Evolutionary conservation across 2,888 invertebrate genomes (phyloP).

Genomic region (Drosophila pseudotalamancana): DNA sequence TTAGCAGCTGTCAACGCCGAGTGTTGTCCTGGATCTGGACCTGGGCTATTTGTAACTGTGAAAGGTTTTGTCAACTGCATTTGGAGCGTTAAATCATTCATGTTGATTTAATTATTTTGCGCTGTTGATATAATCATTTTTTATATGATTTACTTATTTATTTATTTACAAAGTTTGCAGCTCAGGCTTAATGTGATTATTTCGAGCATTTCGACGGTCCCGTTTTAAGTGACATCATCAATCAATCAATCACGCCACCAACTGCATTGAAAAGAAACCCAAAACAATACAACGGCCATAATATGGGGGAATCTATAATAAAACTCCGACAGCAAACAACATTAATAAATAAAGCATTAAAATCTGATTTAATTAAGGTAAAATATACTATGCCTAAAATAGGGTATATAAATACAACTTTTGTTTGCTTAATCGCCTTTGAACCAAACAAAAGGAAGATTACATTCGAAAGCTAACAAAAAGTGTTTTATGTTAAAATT

Average conservation of each 20-base stretch:
- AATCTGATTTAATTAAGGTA: constrained; percentile 60
- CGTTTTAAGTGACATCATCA: constrained; percentile 71
- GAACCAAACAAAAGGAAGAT: constrained; percentile 4
- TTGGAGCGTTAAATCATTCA: constrained; percentile 77
- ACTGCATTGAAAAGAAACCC: constrained; percentile 18
- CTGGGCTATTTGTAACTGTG: constrained; percentile 15
- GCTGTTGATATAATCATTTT: constrained; percentile 70
- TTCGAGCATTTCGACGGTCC: constrained; percentile 33
- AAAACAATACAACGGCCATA: constrained; percentile 11
- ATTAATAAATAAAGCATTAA: constrained; percentile 57
- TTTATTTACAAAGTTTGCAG: constrained; percentile 59
- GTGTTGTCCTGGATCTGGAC: constrained; percentile 38
- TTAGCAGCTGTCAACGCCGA: constrained; percentile 73
- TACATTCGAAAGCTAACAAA: background rate
- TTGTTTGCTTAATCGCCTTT: constrained; percentile 26
- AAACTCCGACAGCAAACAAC: constrained; percentile 27
- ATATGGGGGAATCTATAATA: background rate
- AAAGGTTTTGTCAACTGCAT: constrained; percentile 67
- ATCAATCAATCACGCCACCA: constrained; percentile 67
- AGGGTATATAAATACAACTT: constrained; percentile 21
- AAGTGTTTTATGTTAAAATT: background rate
- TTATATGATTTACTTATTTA: constrained; percentile 74
- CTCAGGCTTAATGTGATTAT: constrained; percentile 50
- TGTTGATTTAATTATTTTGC: constrained; percentile 79
- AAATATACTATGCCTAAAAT: constrained; percentile 17